Evolutionary conservation across 2,113 vertebrate species (phyloP), one percentile per base, ranked within the genome.

Genomic region (Chitala chitala): DNA sequence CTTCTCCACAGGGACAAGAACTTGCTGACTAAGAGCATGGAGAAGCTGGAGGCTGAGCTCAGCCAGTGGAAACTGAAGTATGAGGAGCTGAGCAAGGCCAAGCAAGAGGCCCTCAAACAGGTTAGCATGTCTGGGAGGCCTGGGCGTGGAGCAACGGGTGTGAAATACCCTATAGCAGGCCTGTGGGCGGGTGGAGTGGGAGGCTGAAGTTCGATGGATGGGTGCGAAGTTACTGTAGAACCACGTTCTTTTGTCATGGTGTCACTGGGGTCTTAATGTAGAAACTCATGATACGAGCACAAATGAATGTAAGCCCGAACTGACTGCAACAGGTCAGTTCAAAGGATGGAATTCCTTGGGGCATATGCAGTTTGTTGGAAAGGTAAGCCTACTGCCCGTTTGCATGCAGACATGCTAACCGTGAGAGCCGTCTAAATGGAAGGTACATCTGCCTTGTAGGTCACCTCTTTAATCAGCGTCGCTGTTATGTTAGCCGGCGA

Each of bases 31-130:
- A 97, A 92, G 83, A 95, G 74, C 88, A 98, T 99, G 0, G 96
- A 98, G 88, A 96, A 94, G 81, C 90, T 99, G 84, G 97, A 98
- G 85, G 86, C 86, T 0, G 97, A 99, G 51, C 90, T 98, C 75
- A 94, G 89, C 84, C 94, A 98, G 75, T 98, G 95, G 96, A 98
- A 97, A 84, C 87, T 95, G 73, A 99, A 99, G 83, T 95, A 95
- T 0, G 96, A 99, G 79, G 97, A 98, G 77, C 91, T 98, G 77
- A 96, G 84, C 88, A 99, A 98, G 84, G 94, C 80, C 86, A 96
- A 95, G 78, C 96, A 99, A 75, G 96, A 99, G 78, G 90, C 93
- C 55, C 83, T 98, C 26, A 98, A 97, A 81, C 97, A 99, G 88
- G 97, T 98, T 77, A 87, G 93, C 0, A 33, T 1, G 20, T 5